Evolutionary conservation across 2,888 invertebrate species (phyloP), one percentile per base, ranked within the genome.

Genomic region (Drosophila robusta): DNA sequence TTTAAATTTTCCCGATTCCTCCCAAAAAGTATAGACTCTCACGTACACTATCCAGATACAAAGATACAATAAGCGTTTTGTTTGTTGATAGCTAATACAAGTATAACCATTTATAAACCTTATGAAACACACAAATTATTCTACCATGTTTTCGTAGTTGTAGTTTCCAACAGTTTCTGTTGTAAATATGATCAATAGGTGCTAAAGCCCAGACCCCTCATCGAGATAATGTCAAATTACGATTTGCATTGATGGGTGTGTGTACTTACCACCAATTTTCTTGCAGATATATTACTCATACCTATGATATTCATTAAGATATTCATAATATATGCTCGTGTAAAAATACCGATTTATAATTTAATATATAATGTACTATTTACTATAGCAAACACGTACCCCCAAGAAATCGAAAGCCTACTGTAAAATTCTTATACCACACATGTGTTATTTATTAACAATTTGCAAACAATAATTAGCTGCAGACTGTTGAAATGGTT

Each of bases 341-440:
- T 66, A 62, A 38, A 55, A 55, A 50, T 34, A 36, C 2, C 32
- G 39, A 67, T 39, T 47, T 46, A 49, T 61, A 41, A 24, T 45
- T 51, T 32, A 32, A 42, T 36, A 54, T 14, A 45, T 39, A 49
- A 42, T 49, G 12, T 36, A 24, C 39, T 29, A 41, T 54, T 32
- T 29, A 55, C 47, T 16, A 36, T 44, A 68, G 46, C 18, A 54
- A 74, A 83, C 87, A 89, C 84, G 70, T 87, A 73, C 46, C 89
- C 91, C 92, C 92, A 92, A 92, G 92, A 92, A 92, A 92, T 92
- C 92, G 88, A 91, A 78, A 89, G 92, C 91, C 92, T 90, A 79
- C 61, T 61, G 49, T 54, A 66, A 70, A 74, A 61, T 58, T 67
- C n/a, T 44, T 47, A 16, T 29, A 55, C 45, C 22, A 36, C 26